Base-by-base conservation (phyloP, 2,113 vertebrate species). In the Oceanites oceanicus region DNA sequence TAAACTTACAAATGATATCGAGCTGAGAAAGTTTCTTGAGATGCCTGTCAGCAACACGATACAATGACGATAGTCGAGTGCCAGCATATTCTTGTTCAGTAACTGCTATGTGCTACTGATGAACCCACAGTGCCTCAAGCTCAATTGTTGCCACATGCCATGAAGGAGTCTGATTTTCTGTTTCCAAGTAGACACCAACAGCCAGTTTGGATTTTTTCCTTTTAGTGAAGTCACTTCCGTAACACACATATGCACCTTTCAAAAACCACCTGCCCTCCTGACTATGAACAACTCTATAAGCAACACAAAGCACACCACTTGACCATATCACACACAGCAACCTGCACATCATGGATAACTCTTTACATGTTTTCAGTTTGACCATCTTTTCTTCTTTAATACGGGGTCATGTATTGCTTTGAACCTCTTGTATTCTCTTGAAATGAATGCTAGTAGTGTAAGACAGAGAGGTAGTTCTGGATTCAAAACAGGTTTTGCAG, bases 181-280 rank as follows among this genome's bases (percentile, higher is more conserved):
- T 49, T 84, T 62, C 66, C 38, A 40, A 55, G 26, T 25, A 73
- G 47, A n/a, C 53, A 67, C 15, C 36, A 68, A 56, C 10, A 67
- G 23, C 11, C 14, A 22, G 15, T 38, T 38, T 2, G 9, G 26
- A 25, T 38, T 55, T 73, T 61, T 85, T 61, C 17, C 12, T 66
- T 40, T 44, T 32, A 74, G 15, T 30, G 32, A 85, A 44, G 4
- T 15, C 18, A 55, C 22, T 62, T 66, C 52, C n/a, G 38, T 62
- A 74, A 74, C n/a, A 38, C 0, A 1, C 7, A 18, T 15, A 52
- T 6, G 14, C 0, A 5, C 20, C 7, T 55, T 74, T 68, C 23
- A 50, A 62, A 63, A 38, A 62, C 18, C 32, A 62, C 53, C 47
- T 62, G 32, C 30, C n/a, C 13, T 84, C 30, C 40, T 56, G 16